Evolutionary conservation across 1,140 invertebrate genomes (phyloP), one percentile per base, ranked within the genome.

Genomic region (Pollicipes pollicipes): DNA sequence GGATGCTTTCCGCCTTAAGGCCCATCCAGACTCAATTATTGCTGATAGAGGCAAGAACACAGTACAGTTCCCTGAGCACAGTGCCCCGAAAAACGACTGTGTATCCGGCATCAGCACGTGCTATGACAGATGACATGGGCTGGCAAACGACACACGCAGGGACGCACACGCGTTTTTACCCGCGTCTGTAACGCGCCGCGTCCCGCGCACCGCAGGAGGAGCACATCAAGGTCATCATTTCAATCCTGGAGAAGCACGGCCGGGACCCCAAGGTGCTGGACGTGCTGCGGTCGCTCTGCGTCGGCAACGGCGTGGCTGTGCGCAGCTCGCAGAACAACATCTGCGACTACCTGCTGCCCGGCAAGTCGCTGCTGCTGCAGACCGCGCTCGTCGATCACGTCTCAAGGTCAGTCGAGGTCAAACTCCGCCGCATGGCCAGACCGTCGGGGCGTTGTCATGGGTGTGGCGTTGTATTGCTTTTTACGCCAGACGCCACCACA

Each of bases 211-310:
- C 78, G 32, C 76, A 89, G 87, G 97, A 99, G 78, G 95, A 97
- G 77, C 97, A 99, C 78, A 99, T 99, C 72, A 97, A 97, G 85
- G 97, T 98, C 0, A 98, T 99, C 70, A 99, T 99, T 75, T 98
- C 96, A 0, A 83, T 99, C 3, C 82, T 99, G 64, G 97, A 99
- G 81, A 98, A 98, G 80, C 96, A 99, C 79, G 97, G 97, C 0
- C 82, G 97, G 17, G 97, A 99, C 82, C 96, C 96, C 0, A 99
- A 99, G 82, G 95, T 99, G 16, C 82, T 99, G 69, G 95, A 99
- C 80, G 97, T 99, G 0, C 81, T 99, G n/a, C 96, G 95, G 75
- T 99, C 97, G 0, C 85, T 99, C 0, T 99, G 97, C 80, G 96
- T 99, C 28, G 97, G 97, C 85, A 99, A 98, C 77, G 95, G 95